phyloP scores from a whole-genome alignment of 2,888 invertebrate species.

The Cartodere bifasciata region DNA sequence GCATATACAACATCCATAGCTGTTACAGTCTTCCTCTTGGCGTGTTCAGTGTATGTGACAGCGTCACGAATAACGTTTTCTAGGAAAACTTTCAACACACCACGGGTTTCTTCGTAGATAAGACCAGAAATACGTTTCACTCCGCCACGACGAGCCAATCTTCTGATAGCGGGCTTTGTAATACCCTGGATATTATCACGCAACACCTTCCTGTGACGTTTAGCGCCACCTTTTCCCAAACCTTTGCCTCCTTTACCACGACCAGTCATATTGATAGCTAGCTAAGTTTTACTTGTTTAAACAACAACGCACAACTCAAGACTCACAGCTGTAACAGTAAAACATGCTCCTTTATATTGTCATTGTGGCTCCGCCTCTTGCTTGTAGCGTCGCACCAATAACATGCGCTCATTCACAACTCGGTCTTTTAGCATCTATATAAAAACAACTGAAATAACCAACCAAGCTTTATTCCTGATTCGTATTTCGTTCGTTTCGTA shows the following conservation, averaged over 20 bases:
- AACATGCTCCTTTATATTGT: too few relatives aligned
- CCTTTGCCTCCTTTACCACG: slow-evolving; percentile 72
- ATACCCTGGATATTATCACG: slow-evolving; percentile 72
- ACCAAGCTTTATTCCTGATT: too few relatives aligned
- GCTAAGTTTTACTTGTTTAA: too few relatives aligned
- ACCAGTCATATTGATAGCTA: too few relatives aligned
- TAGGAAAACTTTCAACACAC: slow-evolving; percentile 47
- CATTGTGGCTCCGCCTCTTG: too few relatives aligned
- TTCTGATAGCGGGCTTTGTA: slow-evolving; percentile 65
- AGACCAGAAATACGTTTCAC: slow-evolving; percentile 41
- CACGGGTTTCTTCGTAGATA: slow-evolving; percentile 22
- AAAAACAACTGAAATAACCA: too few relatives aligned
- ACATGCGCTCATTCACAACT: too few relatives aligned
- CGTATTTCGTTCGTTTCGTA: too few relatives aligned
- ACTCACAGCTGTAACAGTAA: too few relatives aligned
- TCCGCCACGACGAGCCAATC: slow-evolving; percentile 58
- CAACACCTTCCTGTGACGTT: slow-evolving; percentile 69
- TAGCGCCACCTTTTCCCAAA: slow-evolving; percentile 68
- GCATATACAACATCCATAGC: slow-evolving; percentile 84
- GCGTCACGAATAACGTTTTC: slow-evolving; percentile 20
- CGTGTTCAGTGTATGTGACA: slow-evolving; percentile 50
- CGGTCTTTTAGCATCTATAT: too few relatives aligned
- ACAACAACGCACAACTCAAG: too few relatives aligned
- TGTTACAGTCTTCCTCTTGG: slow-evolving; percentile 77
- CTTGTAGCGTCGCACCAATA: too few relatives aligned